Evolutionary conservation across 2,113 vertebrate genomes (phyloP).

Genomic region (Ameiurus melas): DNA sequence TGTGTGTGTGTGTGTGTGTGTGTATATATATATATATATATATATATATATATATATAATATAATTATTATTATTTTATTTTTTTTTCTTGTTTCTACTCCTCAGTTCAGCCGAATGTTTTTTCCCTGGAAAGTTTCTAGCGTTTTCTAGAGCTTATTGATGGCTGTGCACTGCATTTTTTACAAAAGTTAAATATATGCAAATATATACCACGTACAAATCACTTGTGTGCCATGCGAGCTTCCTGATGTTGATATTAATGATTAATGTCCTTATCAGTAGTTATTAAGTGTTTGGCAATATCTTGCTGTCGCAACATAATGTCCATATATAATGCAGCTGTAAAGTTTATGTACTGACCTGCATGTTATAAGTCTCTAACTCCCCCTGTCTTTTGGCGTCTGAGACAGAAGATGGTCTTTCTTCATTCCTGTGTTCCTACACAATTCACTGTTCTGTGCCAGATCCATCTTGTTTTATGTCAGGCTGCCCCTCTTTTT

Average conservation of each 20-base stretch:
- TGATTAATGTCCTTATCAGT: not conserved
- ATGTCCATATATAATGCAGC: not conserved
- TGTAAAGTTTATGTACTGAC: not conserved
- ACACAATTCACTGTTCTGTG: constrained; percentile 65
- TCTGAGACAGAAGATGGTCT: constrained; percentile 33
- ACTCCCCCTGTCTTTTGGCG: constrained; percentile 11
- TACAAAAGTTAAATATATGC: not conserved
- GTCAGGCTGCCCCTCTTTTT: constrained; percentile 63
- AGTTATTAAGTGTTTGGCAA: not conserved
- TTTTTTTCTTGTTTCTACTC: constrained; percentile 53
- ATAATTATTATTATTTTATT: too few species aligned
- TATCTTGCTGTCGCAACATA: not conserved
- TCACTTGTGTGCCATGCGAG: not conserved
- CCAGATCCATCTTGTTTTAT: constrained; percentile 71
- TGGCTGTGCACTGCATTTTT: not conserved
- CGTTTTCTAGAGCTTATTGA: not conserved
- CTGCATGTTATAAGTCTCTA: constrained; percentile 17
- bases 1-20: too few species aligned
- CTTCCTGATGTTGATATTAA: constrained; percentile 2
- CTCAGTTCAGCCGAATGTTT: constrained; percentile 47
- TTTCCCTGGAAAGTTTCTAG: not conserved
- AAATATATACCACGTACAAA: not conserved
- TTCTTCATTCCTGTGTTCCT: constrained; percentile 65
- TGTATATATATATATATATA: too few species aligned
- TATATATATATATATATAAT: constrained; percentile 22